Conservation (phyloP, 2,888 invertebrate genomes). For the Eristalis arbustorum region DNA sequence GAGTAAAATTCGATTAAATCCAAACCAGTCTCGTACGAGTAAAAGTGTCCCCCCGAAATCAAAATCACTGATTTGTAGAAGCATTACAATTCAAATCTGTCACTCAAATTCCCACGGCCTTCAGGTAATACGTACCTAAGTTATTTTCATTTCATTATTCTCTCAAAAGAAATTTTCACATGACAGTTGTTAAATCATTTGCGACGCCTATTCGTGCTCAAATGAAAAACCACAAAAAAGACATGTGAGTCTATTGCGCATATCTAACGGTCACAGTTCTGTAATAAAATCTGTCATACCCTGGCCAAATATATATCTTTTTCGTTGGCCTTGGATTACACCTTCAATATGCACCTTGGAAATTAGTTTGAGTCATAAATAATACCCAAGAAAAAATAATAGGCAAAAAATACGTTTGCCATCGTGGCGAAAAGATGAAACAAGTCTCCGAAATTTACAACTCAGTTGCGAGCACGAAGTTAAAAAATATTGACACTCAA, state of each 20-base stretch:
- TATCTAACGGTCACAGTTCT: neutral
- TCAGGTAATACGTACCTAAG: neutral
- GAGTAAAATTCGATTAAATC: no score
- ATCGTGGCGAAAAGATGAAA: neutral
- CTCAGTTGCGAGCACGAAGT: neutral
- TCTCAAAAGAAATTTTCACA: neutral
- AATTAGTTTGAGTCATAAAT: neutral
- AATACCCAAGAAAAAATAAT: neutral
- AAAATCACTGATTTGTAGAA: no score
- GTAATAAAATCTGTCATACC: neutral
- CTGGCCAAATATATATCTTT: neutral
- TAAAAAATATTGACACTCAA: neutral
- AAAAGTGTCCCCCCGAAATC: no score
- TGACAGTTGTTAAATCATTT: neutral
- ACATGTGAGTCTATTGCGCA: neutral
- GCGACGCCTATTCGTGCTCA: neutral
- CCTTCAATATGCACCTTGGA: neutral
- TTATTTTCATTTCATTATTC: neutral
- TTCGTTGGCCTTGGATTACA: neutral
- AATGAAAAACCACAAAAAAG: neutral
- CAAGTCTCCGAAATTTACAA: neutral
- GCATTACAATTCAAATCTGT: no score
- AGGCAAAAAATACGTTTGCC: neutral
- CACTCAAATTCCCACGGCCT: neutral
- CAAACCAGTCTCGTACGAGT: no score